Conservation (phyloP, 1,140 invertebrate species). For the Macrobrachium nipponense region DNA sequence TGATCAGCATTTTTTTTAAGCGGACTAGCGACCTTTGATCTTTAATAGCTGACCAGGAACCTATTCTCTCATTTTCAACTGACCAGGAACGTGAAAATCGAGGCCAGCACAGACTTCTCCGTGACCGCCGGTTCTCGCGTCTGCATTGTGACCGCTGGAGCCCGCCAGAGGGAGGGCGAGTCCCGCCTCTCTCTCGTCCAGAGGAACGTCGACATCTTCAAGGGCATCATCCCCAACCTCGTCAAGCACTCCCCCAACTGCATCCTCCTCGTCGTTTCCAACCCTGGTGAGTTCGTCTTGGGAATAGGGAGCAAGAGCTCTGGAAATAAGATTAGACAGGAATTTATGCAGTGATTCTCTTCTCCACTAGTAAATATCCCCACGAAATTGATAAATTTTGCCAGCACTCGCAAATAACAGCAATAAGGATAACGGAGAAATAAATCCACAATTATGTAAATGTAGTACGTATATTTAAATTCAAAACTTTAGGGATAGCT, state of each 20-base stretch:
- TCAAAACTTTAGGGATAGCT: too few species aligned
- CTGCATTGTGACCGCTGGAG: slow-evolving; percentile 90
- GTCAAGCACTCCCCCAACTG: slow-evolving; percentile 88
- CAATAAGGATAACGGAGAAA: too few species aligned
- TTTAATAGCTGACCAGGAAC: background rate
- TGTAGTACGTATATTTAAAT: too few species aligned
- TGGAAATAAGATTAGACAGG: too few species aligned
- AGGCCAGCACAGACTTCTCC: slow-evolving; percentile 76
- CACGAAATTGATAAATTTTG: too few species aligned
- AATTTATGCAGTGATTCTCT: too few species aligned
- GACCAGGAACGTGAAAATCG: slow-evolving; percentile 63
- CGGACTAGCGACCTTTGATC: background rate
- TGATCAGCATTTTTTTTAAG: too few species aligned
- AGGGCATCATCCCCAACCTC: slow-evolving; percentile 83
- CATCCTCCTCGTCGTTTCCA: slow-evolving; percentile 88
- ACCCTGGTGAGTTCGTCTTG: slow-evolving; percentile 74
- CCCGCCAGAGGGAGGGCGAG: slow-evolving; percentile 88
- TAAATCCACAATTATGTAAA: too few species aligned
- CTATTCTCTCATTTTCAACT: background rate
- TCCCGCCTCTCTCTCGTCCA: slow-evolving; percentile 85
- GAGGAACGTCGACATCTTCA: slow-evolving; percentile 90
- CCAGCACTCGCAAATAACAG: too few species aligned
- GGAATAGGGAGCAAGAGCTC: too few species aligned
- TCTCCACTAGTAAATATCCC: too few species aligned
- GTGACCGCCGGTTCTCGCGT: slow-evolving; percentile 83